A percentile compares a stretch with the other conserved stretches of the same genome.
phyloP scores from a whole-genome alignment of 92 coral and sea anemone species.

The Phymanthus crucifer region DNA sequence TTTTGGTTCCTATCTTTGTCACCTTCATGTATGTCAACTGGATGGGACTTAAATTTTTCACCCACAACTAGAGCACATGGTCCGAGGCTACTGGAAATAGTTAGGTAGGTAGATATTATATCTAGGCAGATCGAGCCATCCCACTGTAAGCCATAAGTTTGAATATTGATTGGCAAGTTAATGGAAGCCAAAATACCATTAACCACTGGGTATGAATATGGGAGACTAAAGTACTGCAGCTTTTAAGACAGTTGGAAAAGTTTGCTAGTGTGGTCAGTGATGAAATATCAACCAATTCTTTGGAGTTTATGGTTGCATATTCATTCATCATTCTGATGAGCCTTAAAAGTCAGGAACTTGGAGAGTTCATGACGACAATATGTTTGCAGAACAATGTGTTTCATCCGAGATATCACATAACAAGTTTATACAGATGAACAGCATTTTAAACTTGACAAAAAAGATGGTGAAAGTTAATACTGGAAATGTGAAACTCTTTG shows the following conservation, averaged over 20 bases:
- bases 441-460: neutral
- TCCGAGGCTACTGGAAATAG: neutral
- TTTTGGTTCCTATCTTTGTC: constrained; percentile 82
- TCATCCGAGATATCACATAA: neutral
- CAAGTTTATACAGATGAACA: neutral
- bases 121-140: too few species aligned
- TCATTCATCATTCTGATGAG: neutral
- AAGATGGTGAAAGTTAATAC: neutral
- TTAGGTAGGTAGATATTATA: neutral
- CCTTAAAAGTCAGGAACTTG: neutral
- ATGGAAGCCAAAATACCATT: too few species aligned
- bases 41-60: constrained; percentile 93
- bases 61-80: constrained; percentile 62
- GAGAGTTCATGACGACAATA: neutral
- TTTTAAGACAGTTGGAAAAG: too few species aligned
- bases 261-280: too few species aligned
- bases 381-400: neutral
- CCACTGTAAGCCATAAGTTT: too few species aligned
- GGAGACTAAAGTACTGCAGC: too few species aligned
- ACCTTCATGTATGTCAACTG: constrained; percentile 88
- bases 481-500: neutral
- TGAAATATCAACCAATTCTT: neutral
- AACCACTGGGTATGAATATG: too few species aligned
- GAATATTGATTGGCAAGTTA: too few species aligned
- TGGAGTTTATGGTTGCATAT: neutral